A percentile compares a stretch with the other conserved stretches of the same genome.
Conservation (phyloP, 2,888 invertebrate genomes). For the Apamea anceps region DNA sequence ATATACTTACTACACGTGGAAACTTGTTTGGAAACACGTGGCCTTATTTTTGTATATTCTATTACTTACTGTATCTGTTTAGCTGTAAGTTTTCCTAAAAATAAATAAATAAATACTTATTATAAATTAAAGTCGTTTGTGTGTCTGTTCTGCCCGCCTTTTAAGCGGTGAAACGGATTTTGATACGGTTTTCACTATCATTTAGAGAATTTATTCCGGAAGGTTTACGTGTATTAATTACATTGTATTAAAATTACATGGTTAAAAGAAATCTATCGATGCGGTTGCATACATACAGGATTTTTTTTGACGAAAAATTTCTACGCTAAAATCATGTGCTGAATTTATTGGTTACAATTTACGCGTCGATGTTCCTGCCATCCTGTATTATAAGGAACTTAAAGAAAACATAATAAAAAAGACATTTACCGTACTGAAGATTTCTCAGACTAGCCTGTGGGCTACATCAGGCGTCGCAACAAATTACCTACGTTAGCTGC, state of each 20-base stretch:
- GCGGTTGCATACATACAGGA: too few species aligned
- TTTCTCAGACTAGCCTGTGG: conserved; percentile 1
- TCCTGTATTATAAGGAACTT: not conserved
- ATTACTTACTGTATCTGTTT: too few species aligned
- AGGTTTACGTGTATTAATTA: not conserved
- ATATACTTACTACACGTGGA: too few species aligned
- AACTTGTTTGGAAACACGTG: too few species aligned
- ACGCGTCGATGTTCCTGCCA: too few species aligned
- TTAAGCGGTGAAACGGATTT: not conserved
- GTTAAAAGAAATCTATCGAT: not conserved
- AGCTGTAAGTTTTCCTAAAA: too few species aligned
- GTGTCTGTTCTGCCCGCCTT: not conserved
- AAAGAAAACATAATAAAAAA: not conserved
- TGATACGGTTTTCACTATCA: not conserved
- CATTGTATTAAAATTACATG: not conserved
- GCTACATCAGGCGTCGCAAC: conserved; percentile 1
- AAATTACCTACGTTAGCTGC: conserved; percentile 24
- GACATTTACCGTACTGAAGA: not conserved
- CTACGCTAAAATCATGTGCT: too few species aligned
- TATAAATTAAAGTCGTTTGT: not conserved
- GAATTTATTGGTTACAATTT: too few species aligned
- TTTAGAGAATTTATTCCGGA: not conserved
- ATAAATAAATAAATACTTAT: too few species aligned
- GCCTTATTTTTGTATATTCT: too few species aligned
- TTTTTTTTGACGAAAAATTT: too few species aligned